Percentiles rank a stretch among this genome's conserved stretches.
Conservation (phyloP, 2,888 invertebrate species). For the Folsomia manolachei region DNA sequence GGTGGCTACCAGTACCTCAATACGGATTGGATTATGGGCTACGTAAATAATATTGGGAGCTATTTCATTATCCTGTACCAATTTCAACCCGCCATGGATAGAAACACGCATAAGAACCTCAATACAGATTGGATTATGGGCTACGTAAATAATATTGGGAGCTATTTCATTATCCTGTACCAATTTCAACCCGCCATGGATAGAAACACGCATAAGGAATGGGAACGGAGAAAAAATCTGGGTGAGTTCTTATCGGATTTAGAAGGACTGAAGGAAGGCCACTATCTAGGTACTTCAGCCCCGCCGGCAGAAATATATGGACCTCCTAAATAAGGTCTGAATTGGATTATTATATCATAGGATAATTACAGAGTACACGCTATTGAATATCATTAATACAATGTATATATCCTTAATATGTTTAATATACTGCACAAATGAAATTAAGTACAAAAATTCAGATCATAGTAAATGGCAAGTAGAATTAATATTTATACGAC, state of each 20-base stretch:
- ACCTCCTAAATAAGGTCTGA: neutral
- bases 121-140: conserved; percentile 20
- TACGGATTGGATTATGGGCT: conserved; percentile 16
- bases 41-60: conserved; percentile 27
- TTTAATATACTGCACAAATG: no score
- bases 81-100: conserved; percentile 37
- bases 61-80: conserved; percentile 42
- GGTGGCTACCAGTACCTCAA: conserved; percentile 34
- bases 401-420: no score
- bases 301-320: neutral
- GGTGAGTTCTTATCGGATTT: conserved; percentile 33
- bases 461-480: no score
- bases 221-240: conserved; percentile 8
- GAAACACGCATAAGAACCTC: neutral
- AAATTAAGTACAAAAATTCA: no score
- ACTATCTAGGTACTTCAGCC: neutral
- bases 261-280: conserved; percentile 22
- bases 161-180: conserved; percentile 39
- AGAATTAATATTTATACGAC: no score
- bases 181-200: conserved; percentile 41
- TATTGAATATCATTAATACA: no score
- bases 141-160: conserved; percentile 24
- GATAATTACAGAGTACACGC: no score
- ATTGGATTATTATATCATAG: no score
- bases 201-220: neutral